Evolutionary conservation across 2,888 invertebrate species (phyloP), one percentile per base, ranked within the genome.

Genomic region (Eumerus sabulonum): DNA sequence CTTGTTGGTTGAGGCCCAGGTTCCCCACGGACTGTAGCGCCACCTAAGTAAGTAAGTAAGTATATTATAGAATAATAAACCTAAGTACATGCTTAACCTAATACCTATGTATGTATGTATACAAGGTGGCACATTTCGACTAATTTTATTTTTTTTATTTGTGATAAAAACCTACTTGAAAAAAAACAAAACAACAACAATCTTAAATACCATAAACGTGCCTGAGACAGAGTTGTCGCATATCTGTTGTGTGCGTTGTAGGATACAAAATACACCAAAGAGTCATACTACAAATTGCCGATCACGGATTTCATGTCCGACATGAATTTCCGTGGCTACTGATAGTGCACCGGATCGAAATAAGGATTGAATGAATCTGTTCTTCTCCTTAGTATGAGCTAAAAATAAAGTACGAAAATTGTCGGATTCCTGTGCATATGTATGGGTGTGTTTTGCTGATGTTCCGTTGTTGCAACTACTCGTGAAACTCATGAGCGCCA

Each of bases 231-330:
- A 53, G 73, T 53, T 79, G 79, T 79, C 74, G 74, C 74, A 63
- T 73, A 79, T 73, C 74, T 79, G 79, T 79, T 74, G 59, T 73
- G 64, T 79, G 59, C 74, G 64, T 79, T 45, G 57, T 54, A 59
- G 57, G 57, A 68, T 42, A 68, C 54, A 63, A 57, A 57, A 68
- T 59, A 72, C 62, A 67, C 63, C 62, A 47, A 51, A 48, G 36
- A 59, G 68, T 68, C 79, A 59, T 59, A 74, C 64, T 74, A 88
- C 88, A 88, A 88, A 88, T 88, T 88, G 88, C 85, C 86, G 88
- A 88, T 88, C 88, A 88, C 88, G 88, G 88, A 86, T 88, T 88
- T 87, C 87, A 85, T 88, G 88, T 88, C 86, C 84, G 85, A 88
- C 88, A 88, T 86, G 87, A 85, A 87, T 86, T 86, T 86, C 85